These are phyloP conservation scores for Dryobates pubescens DNA, from an alignment of 2,797 vertebrate species.

Conservation along the genomic window DNA sequence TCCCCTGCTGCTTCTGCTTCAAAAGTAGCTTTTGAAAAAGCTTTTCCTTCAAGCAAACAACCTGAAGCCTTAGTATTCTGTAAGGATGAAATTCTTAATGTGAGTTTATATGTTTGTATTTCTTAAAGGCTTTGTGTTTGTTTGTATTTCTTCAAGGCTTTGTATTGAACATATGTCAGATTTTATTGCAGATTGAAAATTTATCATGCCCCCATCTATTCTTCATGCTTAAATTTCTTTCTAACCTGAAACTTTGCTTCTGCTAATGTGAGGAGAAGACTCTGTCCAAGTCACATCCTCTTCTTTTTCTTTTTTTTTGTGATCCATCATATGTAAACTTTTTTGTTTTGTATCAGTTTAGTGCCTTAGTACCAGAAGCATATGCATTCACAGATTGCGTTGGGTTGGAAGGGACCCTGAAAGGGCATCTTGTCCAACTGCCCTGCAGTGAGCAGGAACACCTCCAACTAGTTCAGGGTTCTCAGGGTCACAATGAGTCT, in stretches of 20 bases:
- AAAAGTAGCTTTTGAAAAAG: constrained; percentile 89
- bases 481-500: no score
- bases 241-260: not conserved
- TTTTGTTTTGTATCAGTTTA: not conserved
- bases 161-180: not conserved
- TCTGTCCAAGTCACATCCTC: not conserved
- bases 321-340: not conserved
- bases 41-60: constrained; percentile 92
- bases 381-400: no score
- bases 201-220: not conserved
- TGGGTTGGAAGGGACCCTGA: no score
- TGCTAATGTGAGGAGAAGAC: not conserved
- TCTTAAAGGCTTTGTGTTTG: not conserved
- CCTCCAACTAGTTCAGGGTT: no score
- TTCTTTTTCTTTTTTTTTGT: not conserved
- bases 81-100: constrained; percentile 92
- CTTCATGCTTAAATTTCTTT: not conserved
- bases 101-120: constrained; percentile 77
- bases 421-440: no score
- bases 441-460: no score
- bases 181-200: not conserved
- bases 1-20: constrained; percentile 92
- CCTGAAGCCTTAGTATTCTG: constrained; percentile 94
- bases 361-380: not conserved
- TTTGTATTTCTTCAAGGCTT: not conserved